Percentiles rank a stretch among this genome's conserved stretches.
Evolutionary conservation across 2,113 vertebrate genomes (phyloP).

Genomic region (Pimephales promelas): DNA sequence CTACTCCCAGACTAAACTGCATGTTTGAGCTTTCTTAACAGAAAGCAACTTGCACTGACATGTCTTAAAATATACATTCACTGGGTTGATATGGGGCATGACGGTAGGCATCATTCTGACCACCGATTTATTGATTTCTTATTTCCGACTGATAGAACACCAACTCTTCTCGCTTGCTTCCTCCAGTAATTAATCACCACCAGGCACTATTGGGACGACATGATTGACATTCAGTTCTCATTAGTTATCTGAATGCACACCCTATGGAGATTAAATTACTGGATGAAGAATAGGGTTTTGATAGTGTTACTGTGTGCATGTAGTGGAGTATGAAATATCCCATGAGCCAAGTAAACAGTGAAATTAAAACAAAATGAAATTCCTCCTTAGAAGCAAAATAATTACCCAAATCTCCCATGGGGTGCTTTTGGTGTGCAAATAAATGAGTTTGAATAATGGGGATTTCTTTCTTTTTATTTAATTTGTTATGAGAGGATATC

Average conservation of each 20-base stretch:
- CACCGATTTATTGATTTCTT: not conserved
- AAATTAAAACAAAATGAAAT: constrained; percentile 31
- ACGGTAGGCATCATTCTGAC: not conserved
- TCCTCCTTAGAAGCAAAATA: not conserved
- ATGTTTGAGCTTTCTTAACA: no score
- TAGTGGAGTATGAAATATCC: constrained; percentile 20
- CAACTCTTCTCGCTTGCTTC: not conserved
- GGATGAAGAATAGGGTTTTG: constrained; percentile 16
- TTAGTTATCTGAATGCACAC: not conserved
- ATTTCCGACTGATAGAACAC: not conserved
- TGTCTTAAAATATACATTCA: not conserved
- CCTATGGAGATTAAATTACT: constrained; percentile 30
- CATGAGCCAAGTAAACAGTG: constrained; percentile 8
- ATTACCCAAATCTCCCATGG: not conserved
- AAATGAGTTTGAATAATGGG: not conserved
- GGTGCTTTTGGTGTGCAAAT: not conserved
- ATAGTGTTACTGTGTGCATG: constrained; percentile 7
- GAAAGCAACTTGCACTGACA: no score
- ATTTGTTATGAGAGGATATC: not conserved
- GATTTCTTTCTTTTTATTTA: constrained; percentile 5
- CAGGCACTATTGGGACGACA: not conserved
- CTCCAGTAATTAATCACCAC: not conserved
- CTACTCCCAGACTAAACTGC: no score
- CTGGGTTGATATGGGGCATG: not conserved
- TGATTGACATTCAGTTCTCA: constrained; percentile 24